These are phyloP conservation scores for Tenodera sinensis DNA, from an alignment of 2,888 invertebrate genomes.

Conservation along the genomic window DNA sequence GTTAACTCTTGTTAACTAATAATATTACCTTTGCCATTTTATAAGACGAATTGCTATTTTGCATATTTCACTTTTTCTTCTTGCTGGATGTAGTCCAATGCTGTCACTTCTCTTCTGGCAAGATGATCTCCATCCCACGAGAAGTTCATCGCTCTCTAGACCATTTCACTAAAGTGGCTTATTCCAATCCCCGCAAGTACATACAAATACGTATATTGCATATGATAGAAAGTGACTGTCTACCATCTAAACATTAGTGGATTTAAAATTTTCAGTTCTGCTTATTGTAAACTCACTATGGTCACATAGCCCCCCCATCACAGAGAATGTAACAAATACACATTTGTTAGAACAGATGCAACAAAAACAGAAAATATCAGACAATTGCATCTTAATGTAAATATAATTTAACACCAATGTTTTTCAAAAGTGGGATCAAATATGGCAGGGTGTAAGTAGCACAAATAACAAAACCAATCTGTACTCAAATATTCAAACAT, in stretches of 20 bases:
- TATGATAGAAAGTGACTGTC: neutral
- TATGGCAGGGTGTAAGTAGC: constrained; percentile 1
- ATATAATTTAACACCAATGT: neutral
- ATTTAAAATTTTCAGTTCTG: neutral
- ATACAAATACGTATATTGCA: neutral
- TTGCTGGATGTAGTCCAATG: neutral
- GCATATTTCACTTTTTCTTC: neutral
- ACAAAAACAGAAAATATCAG: neutral
- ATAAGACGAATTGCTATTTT: neutral
- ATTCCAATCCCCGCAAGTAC: neutral
- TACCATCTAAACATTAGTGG: neutral
- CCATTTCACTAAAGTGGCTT: neutral
- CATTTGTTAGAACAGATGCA: neutral
- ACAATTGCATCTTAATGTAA: neutral
- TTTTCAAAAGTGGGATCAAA: neutral
- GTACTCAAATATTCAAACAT: neutral
- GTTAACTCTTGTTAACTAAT: neutral
- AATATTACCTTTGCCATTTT: neutral
- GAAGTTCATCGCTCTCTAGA: neutral
- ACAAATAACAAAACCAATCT: neutral
- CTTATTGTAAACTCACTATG: neutral
- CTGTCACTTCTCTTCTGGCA: neutral
- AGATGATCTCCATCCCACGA: neutral
- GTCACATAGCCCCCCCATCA: neutral
- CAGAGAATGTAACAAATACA: neutral